phyloP scores from a whole-genome alignment of 1,140 invertebrate genomes.

The Monomorium pharaonis region DNA sequence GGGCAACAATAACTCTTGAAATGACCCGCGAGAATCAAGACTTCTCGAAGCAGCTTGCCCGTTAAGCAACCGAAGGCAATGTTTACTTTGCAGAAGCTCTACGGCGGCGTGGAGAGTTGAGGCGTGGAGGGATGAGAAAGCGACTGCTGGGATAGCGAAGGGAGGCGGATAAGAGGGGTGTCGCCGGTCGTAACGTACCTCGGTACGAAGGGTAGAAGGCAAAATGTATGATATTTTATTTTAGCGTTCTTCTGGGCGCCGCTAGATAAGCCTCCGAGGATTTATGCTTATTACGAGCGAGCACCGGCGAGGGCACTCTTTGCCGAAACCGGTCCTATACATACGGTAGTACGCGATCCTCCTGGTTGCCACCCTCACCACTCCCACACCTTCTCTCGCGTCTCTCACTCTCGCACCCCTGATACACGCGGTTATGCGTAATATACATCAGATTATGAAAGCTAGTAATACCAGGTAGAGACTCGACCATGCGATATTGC shows the following conservation, averaged over 20 bases:
- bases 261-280: constrained; percentile 84
- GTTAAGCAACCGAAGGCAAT: constrained; percentile 33
- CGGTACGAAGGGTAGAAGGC: constrained; percentile 77
- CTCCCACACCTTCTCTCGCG: constrained; percentile 33
- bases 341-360: constrained; percentile 62
- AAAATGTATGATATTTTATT: constrained; percentile 85
- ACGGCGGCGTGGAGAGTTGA: constrained; percentile 17
- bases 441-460: constrained; percentile 82
- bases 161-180: constrained; percentile 59
- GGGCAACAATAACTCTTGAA: constrained; percentile 3
- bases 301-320: constrained; percentile 74
- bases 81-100: constrained; percentile 51
- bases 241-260: constrained; percentile 83
- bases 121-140: constrained; percentile 42
- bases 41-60: neutral
- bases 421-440: constrained; percentile 75
- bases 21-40: constrained; percentile 9
- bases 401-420: constrained; percentile 60
- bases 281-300: constrained; percentile 85
- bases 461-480: constrained; percentile 78
- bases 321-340: constrained; percentile 73
- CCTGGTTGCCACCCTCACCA: constrained; percentile 42
- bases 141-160: constrained; percentile 50
- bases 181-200: constrained; percentile 65
- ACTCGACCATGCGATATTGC: constrained; percentile 77